phyloP scores from a whole-genome alignment of 92 coral and sea anemone species.

The Paramuricea clavata region DNA sequence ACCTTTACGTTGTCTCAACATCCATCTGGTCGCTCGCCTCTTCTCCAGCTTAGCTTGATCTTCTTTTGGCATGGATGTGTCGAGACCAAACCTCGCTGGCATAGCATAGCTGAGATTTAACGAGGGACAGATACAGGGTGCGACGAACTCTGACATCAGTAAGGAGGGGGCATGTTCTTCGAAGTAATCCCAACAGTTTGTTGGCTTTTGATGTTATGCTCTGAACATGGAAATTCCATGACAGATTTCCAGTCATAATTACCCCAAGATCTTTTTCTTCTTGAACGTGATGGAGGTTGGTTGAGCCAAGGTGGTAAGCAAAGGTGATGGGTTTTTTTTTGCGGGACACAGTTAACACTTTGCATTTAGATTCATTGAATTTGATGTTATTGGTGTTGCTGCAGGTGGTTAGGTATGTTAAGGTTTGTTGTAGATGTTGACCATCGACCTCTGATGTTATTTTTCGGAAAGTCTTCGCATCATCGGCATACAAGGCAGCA shows the following conservation, averaged over 20 bases:
- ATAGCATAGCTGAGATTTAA: no score
- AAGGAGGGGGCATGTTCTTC: no score
- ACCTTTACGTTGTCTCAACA: no score
- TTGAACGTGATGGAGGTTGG: not conserved
- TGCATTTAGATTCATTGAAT: slow-evolving; percentile 3
- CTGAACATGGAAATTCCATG: not conserved
- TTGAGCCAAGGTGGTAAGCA: not conserved
- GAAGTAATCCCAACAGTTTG: not conserved
- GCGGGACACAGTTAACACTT: slow-evolving; percentile 4
- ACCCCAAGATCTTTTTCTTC: slow-evolving; percentile 20
- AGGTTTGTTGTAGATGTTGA: slow-evolving; percentile 1
- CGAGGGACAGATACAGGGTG: no score
- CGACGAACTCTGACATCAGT: no score
- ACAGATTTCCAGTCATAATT: not conserved
- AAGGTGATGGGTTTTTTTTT: slow-evolving; percentile 20
- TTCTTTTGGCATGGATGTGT: no score
- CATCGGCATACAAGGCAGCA: not conserved
- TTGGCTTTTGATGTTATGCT: no score
- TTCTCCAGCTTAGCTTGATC: no score
- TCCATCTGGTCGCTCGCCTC: no score
- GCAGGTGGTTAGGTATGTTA: not conserved
- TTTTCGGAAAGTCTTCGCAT: not conserved
- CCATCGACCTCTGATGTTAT: not conserved
- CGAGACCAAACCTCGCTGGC: no score
- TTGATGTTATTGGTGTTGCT: slow-evolving; percentile 1